Base-by-base conservation (phyloP, 2,113 vertebrate species). In the Chaetops frenatus region DNA sequence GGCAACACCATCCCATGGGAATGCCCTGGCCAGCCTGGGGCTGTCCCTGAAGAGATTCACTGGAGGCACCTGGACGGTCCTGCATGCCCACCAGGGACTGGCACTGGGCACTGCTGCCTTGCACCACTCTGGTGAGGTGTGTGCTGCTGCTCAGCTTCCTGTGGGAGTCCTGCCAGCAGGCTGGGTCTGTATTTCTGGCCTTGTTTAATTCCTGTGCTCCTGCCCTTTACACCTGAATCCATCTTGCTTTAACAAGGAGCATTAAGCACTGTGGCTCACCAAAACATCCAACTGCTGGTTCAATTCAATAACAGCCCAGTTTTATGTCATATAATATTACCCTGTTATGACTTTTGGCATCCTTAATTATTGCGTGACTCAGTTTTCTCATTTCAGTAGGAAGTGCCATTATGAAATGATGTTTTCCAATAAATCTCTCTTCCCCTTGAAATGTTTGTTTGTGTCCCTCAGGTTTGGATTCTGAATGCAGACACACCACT, bases 401-500 rank as follows among this genome's bases (percentile, higher is more conserved):
- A 86, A 44, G 17, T 25, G 15, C 78, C 61, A 51, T n/a, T 74
- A 8, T 33, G 25, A 44, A 61, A n/a, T 45, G 1, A 28, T 18
- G 15, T 13, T 83, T 45, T 54, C 27, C 45, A 58, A 1, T 36
- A 54, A 66, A 48, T 64, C 7, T 29, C 12, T 61, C 65, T 51
- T 23, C 31, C 15, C 54, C 28, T 58, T 50, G 24, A 36, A n/a
- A 16, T 44, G 29, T 65, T 62, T 21, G 5, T 66, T 72, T 72
- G 54, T 79, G 28, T 90, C 64, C 77, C 64, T 48, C 90, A 47
- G 86, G 38, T 92, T 60, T 90, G 64, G 95, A 93, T 33, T 60
- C 88, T 12, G 90, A 97, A 53, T 90, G 89, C 64, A 94, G 96
- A 57, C 94, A 86, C 35, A 7, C 51, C 51, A 7, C 94, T 53